A percentile compares a stretch with the other conserved stretches of the same genome.
Evolutionary conservation across 2,113 vertebrate species (phyloP).

Genomic region (Prionailurus viverrinus): DNA sequence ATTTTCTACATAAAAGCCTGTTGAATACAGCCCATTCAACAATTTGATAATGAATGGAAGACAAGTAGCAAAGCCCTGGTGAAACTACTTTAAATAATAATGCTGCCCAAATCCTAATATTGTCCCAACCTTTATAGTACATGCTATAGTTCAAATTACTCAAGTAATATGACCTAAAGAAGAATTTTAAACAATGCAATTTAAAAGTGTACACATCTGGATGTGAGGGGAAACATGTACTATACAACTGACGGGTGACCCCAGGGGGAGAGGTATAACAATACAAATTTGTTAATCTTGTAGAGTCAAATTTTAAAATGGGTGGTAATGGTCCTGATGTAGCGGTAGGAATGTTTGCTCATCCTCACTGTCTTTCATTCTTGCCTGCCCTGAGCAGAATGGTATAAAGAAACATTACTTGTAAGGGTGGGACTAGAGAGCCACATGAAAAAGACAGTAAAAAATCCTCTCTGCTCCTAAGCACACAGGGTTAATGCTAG

Average conservation of each 20-base stretch:
- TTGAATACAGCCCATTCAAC: not conserved
- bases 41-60: not conserved
- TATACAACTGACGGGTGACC: not conserved
- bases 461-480: not conserved
- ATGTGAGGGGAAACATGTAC: not conserved
- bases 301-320: not conserved
- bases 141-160: not conserved
- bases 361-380: not conserved
- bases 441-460: not conserved
- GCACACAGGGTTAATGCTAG: not conserved
- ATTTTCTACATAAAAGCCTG: not conserved
- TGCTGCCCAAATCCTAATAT: accelerated
- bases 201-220: not conserved
- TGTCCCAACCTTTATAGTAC: not conserved
- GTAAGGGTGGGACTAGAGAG: not conserved
- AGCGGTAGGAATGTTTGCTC: not conserved
- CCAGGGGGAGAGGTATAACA: not conserved
- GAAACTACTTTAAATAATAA: not conserved
- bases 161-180: not conserved
- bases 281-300: not conserved
- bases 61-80: not conserved
- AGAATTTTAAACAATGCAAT: not conserved
- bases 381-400: not conserved
- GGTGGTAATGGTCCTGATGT: not conserved
- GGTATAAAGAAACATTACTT: not conserved